A percentile compares a stretch with the other conserved stretches of the same genome.
Conservation (phyloP, 2,888 invertebrate genomes). For the Agrochola litura region DNA sequence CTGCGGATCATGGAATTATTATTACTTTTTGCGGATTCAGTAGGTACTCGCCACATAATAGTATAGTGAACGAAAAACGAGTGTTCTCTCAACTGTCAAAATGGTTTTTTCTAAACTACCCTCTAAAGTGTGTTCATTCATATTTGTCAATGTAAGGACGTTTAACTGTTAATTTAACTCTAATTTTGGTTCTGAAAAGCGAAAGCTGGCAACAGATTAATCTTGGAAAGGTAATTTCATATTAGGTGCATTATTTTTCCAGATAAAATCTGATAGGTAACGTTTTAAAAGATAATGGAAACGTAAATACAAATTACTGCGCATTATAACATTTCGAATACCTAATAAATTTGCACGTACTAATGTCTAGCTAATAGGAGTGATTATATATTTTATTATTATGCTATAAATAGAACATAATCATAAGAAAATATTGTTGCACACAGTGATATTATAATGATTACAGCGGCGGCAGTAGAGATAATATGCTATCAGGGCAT, state of each 20-base stretch:
- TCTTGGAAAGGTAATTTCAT: neutral
- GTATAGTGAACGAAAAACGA: neutral
- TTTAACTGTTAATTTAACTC: neutral
- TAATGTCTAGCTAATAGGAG: slow-evolving; percentile 23
- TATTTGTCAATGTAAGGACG: neutral
- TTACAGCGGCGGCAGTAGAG: slow-evolving; percentile 40
- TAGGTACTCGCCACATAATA: neutral
- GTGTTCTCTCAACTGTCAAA: neutral
- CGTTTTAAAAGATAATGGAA: slow-evolving; percentile 21
- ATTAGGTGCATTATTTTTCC: neutral
- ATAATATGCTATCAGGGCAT: slow-evolving; percentile 56
- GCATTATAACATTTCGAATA: slow-evolving; percentile 19
- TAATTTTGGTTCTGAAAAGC: neutral
- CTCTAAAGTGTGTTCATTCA: no score
- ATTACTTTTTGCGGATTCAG: neutral
- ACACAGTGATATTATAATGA: slow-evolving; percentile 45
- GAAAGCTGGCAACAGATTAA: slow-evolving; percentile 1
- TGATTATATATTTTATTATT: neutral
- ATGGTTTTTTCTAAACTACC: neutral
- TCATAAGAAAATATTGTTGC: slow-evolving; percentile 53
- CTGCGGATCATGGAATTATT: neutral
- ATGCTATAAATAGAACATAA: slow-evolving; percentile 56
- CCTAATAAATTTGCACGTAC: slow-evolving; percentile 19
- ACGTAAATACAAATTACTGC: slow-evolving; percentile 31
- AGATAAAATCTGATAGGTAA: slow-evolving; percentile 11